Percentiles rank a stretch among this genome's conserved stretches.
These are phyloP conservation scores for Mellilla xanthometata DNA, from an alignment of 2,888 invertebrate genomes.

Conservation along the genomic window DNA sequence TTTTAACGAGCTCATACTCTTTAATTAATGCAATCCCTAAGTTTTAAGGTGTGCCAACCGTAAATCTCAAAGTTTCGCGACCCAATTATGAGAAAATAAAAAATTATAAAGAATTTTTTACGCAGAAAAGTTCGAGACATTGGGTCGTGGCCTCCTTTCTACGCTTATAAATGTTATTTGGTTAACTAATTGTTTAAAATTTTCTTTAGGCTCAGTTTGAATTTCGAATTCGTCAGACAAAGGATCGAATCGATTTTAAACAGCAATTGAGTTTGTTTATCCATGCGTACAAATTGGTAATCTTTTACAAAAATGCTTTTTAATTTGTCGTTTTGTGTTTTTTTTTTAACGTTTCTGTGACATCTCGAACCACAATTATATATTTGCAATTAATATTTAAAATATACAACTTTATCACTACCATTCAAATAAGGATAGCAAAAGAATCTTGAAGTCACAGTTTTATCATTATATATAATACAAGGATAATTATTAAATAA, in stretches of 20 bases:
- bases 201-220: slow-evolving; percentile 1
- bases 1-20: slow-evolving; percentile 25
- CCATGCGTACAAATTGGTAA: slow-evolving; percentile 3
- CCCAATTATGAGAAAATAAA: slow-evolving; percentile 32
- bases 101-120: slow-evolving; percentile 20
- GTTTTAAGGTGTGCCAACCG: slow-evolving; percentile 24
- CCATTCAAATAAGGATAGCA: no score
- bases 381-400: no score
- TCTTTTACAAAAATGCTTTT: not conserved
- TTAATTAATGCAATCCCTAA: slow-evolving; percentile 31
- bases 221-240: slow-evolving; percentile 16
- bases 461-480: no score
- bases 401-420: no score
- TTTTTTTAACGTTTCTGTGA: no score
- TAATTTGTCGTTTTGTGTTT: no score
- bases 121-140: slow-evolving; percentile 14
- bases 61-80: slow-evolving; percentile 28
- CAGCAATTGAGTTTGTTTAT: slow-evolving; percentile 9
- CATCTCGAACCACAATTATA: no score
- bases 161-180: slow-evolving; percentile 19
- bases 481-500: no score
- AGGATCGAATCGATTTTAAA: slow-evolving; percentile 15
- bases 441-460: no score
- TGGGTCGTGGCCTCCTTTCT: slow-evolving; percentile 6
- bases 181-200: slow-evolving; percentile 18